These are phyloP conservation scores for Lacerta bilineata DNA, from an alignment of 2,797 vertebrate genomes.

Conservation along the genomic window DNA sequence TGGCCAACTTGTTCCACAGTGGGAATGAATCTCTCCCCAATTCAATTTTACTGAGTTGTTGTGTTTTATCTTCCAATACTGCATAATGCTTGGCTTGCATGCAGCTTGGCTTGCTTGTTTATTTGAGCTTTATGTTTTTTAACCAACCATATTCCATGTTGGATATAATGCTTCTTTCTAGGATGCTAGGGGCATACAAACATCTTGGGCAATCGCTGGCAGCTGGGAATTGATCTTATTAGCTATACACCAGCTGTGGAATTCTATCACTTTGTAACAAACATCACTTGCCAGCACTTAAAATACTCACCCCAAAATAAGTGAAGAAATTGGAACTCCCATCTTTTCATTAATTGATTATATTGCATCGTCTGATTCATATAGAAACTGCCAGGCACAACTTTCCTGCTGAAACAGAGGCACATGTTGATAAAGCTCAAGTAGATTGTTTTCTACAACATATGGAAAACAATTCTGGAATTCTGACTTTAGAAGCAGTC, in stretches of 20 bases:
- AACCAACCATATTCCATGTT: not conserved
- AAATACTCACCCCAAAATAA: not conserved
- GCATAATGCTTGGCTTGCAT: not conserved
- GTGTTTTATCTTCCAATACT: not conserved
- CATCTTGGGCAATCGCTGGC: not conserved
- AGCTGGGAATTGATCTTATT: not conserved
- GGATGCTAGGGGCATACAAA: not conserved
- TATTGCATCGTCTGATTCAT: not conserved
- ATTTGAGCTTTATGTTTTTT: not conserved
- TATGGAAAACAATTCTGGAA: not conserved
- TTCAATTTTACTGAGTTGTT: not conserved
- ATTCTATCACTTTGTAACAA: not conserved
- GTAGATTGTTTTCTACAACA: not conserved
- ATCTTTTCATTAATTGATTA: not conserved
- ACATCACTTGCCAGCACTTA: not conserved
- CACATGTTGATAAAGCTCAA: not conserved
- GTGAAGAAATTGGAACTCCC: not conserved
- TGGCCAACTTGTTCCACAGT: not conserved
- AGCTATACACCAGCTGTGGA: not conserved
- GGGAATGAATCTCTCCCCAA: not conserved
- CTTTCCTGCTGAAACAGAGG: not conserved
- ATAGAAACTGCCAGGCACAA: not conserved
- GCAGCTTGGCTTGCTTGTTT: not conserved
- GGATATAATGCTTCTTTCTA: not conserved
- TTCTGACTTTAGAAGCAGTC: not conserved